Evolutionary conservation across 2,888 invertebrate species (phyloP), one percentile per base, ranked within the genome.

Genomic region (Petrophora chlorosata): DNA sequence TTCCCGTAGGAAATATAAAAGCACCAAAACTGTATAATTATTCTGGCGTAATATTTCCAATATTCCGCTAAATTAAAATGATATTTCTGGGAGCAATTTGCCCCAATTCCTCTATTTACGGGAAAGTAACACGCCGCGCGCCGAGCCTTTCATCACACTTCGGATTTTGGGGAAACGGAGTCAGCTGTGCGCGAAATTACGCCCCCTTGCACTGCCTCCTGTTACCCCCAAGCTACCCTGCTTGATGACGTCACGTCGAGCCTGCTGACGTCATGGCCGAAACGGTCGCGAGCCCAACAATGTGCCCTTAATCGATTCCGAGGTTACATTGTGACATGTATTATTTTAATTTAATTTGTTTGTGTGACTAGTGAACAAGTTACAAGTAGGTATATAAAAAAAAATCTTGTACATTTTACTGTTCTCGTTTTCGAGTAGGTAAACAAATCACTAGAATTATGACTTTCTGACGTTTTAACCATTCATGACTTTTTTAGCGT

Each of bases 101-200:
- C 12, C 15, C 22, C 13, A 10, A 29, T n/a, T 26, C 10, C 14
- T 17, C 15, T 15, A 17, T n/a, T 12, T 28, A 26, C 4, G 16
- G n/a, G n/a, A n/a, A n/a, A 22, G 30, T 15, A 13, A 14, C 10
- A 43, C 29, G 19, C 22, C 41, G 15, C n/a, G n/a, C n/a, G n/a
- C n/a, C n/a, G 25, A 40, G 25, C 13, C 13, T 51, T 39, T 25
- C 55, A 63, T 69, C 65, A 65, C 63, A 64, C 68, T 71, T 65
- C 67, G 12, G 65, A 67, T 78, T 80, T 77, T 53, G 70, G 74
- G 67, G 65, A 68, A 76, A 73, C 67, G 70, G 73, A 83, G 81
- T 82, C 86, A 86, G 85, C 85, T 85, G 85, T 78, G 81, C 77
- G 78, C 78, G 74, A 83, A 83, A 84, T 83, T 83, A 71, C 70